Evolutionary conservation across 2,797 vertebrate genomes (phyloP).

Genomic region (Gorsachius magnificus): DNA sequence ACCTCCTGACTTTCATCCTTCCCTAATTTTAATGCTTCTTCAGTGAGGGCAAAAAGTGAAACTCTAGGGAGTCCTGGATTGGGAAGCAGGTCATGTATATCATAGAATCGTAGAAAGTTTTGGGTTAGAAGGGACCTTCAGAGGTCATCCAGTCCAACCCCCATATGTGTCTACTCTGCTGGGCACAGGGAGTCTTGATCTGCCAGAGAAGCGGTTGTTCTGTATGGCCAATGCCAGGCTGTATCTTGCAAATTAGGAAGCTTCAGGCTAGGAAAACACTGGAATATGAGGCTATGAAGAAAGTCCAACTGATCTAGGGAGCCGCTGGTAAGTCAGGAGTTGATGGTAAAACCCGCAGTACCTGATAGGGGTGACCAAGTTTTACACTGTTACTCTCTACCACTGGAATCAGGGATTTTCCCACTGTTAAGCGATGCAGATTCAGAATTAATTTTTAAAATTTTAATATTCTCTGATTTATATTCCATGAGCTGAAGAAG

Average conservation of each 20-base stretch:
- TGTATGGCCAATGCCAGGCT: background rate
- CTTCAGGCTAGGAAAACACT: background rate
- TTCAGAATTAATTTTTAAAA: background rate
- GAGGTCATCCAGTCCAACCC: too few relatives aligned
- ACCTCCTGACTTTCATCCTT: background rate
- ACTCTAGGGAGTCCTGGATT: background rate
- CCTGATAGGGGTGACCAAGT: background rate
- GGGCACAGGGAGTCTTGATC: background rate
- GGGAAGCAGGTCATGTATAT: background rate
- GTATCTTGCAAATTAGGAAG: background rate
- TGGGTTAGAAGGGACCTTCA: too few relatives aligned
- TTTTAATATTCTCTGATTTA: background rate
- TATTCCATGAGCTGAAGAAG: background rate
- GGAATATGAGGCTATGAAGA: background rate
- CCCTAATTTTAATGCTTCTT: background rate
- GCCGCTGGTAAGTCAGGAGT: background rate
- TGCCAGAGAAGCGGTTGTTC: background rate
- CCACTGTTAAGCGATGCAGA: background rate
- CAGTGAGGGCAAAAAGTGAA: background rate
- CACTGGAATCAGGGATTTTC: background rate
- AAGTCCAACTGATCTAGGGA: background rate
- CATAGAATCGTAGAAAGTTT: too few relatives aligned
- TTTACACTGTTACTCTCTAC: background rate
- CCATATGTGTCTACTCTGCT: background rate
- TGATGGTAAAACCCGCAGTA: background rate